Evolutionary conservation across 2,888 invertebrate species (phyloP).

Genomic region (Eupelmus urozonus): DNA sequence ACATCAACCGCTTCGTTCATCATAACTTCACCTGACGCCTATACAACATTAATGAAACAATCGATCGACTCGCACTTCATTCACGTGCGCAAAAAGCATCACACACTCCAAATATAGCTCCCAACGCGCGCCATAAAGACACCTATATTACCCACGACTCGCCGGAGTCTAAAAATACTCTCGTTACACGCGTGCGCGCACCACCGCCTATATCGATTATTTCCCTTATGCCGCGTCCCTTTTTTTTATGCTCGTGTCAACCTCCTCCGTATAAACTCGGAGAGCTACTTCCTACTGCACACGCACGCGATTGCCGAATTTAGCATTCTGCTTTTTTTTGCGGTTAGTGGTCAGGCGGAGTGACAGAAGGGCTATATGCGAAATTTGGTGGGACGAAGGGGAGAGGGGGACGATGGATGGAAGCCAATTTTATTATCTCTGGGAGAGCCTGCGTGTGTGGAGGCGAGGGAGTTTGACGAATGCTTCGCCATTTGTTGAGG

Average conservation of each 20-base stretch:
- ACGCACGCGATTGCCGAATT: conserved; percentile 13
- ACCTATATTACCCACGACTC: background rate
- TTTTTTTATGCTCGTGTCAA: background rate
- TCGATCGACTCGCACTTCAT: too few species aligned
- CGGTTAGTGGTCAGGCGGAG: too few species aligned
- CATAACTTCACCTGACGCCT: too few species aligned
- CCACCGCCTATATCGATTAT: background rate
- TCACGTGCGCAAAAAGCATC: too few species aligned
- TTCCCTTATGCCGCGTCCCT: background rate
- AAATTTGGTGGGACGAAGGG: background rate
- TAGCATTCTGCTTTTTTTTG: background rate
- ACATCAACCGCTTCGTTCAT: too few species aligned
- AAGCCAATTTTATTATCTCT: conserved; percentile 24
- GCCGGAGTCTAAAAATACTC: background rate
- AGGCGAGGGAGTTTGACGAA: background rate
- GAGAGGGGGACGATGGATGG: background rate
- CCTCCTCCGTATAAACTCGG: too few species aligned
- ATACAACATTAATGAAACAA: too few species aligned
- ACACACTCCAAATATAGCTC: background rate
- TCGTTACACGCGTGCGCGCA: background rate
- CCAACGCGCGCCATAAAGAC: background rate
- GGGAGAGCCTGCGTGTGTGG: too few species aligned
- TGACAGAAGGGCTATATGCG: too few species aligned
- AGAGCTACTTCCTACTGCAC: background rate
- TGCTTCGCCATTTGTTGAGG: conserved; percentile 2